Evolutionary conservation across 2,113 vertebrate genomes (phyloP).

Genomic region (Oreotrochilus melanogaster): DNA sequence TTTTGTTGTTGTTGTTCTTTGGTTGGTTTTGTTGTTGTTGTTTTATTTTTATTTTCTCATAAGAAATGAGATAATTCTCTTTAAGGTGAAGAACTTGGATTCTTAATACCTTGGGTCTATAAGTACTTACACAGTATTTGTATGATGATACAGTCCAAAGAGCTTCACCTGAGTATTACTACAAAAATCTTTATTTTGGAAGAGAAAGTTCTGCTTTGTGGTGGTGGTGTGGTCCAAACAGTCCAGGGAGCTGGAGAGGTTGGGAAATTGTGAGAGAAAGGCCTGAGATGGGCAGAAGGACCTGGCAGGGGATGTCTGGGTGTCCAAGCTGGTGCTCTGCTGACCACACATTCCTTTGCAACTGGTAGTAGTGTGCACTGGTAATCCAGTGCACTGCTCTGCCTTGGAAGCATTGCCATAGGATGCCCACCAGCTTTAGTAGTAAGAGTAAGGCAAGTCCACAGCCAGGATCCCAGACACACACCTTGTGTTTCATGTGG

Average conservation of each 20-base stretch:
- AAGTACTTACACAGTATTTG: not conserved
- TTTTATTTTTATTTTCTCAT: not conserved
- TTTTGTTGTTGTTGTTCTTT: no score
- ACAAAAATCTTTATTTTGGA: not conserved
- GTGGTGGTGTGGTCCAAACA: not conserved
- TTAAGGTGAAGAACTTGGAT: not conserved
- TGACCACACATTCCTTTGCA: not conserved
- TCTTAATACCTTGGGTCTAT: not conserved
- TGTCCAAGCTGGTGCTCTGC: not conserved
- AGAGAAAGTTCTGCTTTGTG: not conserved
- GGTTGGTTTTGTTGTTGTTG: not conserved
- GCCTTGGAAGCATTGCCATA: not conserved
- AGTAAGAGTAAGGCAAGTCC: not conserved
- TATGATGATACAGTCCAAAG: not conserved
- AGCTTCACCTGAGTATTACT: not conserved
- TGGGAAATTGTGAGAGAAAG: not conserved
- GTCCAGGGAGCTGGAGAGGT: not conserved
- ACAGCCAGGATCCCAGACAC: not conserved
- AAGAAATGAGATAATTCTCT: not conserved
- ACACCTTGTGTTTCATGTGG: accelerated
- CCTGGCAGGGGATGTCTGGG: not conserved
- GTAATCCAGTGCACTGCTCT: accelerated
- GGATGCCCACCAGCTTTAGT: not conserved
- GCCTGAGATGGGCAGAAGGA: not conserved
- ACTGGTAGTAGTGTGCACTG: not conserved